A percentile compares a stretch with the other conserved stretches of the same genome.
phyloP scores from a whole-genome alignment of 2,888 invertebrate genomes.

The Pachycephus smyrnensis region DNA sequence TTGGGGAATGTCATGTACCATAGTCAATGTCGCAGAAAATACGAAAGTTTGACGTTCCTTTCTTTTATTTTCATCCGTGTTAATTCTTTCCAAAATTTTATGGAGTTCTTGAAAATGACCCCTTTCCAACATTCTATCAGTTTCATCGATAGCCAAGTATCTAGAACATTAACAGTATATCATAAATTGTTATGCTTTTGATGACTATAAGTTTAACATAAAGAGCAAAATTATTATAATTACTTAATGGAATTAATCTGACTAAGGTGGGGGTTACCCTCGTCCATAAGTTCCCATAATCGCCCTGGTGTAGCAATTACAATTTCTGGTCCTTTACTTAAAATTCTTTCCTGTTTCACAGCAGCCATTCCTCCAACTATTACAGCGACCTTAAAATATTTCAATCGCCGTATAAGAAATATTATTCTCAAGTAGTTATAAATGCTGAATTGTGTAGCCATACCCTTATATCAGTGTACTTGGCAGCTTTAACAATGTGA shows the following conservation, averaged over 20 bases:
- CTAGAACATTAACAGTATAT: slow-evolving; percentile 66
- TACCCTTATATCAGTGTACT: slow-evolving; percentile 80
- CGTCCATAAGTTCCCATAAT: slow-evolving; percentile 91
- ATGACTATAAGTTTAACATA: slow-evolving; percentile 4
- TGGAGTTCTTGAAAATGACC: slow-evolving; percentile 95
- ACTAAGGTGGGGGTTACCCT: slow-evolving; percentile 82
- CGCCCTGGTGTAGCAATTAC: slow-evolving; percentile 98
- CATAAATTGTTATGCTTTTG: not conserved
- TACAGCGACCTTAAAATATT: slow-evolving; percentile 72
- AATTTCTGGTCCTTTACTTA: slow-evolving; percentile 88
- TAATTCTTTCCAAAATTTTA: slow-evolving; percentile 82
- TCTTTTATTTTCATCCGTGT: slow-evolving; percentile 74
- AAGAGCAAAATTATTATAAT: slow-evolving; percentile 36
- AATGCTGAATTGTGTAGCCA: not conserved
- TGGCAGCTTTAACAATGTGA: slow-evolving; percentile 83
- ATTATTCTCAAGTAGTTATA: slow-evolving; percentile 16
- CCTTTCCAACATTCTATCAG: slow-evolving; percentile 97
- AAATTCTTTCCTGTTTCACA: slow-evolving; percentile 92
- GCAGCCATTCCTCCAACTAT: slow-evolving; percentile 95
- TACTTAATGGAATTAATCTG: slow-evolving; percentile 79
- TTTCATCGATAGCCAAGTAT: slow-evolving; percentile 96
- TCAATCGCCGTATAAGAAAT: not conserved
- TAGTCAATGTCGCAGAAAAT: slow-evolving; percentile 95
- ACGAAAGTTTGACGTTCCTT: slow-evolving; percentile 89
- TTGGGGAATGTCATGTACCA: slow-evolving; percentile 87